Base-by-base conservation (phyloP, 37 sponge, comb jelly and placozoan species). In the Petrosia ficiformis region DNA sequence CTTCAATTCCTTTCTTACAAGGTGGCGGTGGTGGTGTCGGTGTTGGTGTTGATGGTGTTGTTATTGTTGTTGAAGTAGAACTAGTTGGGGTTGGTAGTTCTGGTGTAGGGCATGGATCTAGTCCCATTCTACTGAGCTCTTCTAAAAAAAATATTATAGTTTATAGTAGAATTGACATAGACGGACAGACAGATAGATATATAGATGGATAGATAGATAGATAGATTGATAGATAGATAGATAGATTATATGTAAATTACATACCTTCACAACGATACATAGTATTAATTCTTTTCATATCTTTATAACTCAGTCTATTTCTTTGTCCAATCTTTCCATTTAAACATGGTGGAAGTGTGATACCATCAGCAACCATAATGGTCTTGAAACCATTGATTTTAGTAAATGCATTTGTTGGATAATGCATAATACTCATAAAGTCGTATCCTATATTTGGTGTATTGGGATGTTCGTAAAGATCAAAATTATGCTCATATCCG, bases 391-490 rank as follows among this genome's bases (percentile, higher is more conserved):
- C 41, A 31, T 25, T 1, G 0, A 40, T 19, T 2, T 14, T 74
- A 29, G 61, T 39, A 39, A 86, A 74, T 24, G 80, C 76, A 48
- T 65, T 28, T 1, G 24, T 4, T 5, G 67, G 31, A 39, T 90
- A 90, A 74, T 90, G 90, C 90, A 90, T 90, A 4, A 90, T 68
- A 59, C 85, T 84, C 30, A 65, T 77, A n/a, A 68, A 74, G 60
- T 90, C 90, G 43, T 90, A 90, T 31, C 48, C 65, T 19, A 80
- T 76, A 39, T 74, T 65, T 3, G 73, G 70, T 10, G 71, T 37
- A 22, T n/a, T n/a, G 6, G 22, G 28, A 0, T 57, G 35, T 3
- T 71, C 19, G 19, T 63, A 48, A 26, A 43, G 11, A 44, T 71
- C 42, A 32, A 77, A 81, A 56, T 81, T 59, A 29, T 40, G n/a